phyloP scores from a whole-genome alignment of 2,888 invertebrate species.

The Brachypalpus laphriformis region DNA sequence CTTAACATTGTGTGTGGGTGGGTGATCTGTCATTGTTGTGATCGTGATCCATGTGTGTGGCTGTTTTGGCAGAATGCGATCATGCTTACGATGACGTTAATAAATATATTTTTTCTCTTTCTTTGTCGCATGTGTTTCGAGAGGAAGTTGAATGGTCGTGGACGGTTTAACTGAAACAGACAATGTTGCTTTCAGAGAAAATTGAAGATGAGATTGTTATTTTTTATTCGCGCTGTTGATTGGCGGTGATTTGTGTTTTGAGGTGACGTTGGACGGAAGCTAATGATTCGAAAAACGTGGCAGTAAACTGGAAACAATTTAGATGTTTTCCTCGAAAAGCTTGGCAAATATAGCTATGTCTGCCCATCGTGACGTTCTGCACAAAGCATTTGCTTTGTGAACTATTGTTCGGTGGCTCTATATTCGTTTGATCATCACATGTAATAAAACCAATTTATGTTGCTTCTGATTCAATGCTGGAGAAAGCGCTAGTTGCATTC shows the following conservation, averaged over 20 bases:
- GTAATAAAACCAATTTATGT: no score
- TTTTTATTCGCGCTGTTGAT: neutral
- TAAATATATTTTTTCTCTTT: neutral
- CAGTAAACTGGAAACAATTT: neutral
- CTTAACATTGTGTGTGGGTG: neutral
- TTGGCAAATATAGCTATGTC: neutral
- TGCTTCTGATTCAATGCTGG: no score
- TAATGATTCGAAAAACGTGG: neutral
- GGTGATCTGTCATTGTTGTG: conserved; percentile 3
- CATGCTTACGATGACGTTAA: conserved; percentile 10
- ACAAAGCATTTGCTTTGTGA: no score
- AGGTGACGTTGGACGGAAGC: neutral
- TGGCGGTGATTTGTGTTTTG: conserved; percentile 10
- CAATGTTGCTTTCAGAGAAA: neutral
- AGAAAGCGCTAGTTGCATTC: no score
- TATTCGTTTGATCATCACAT: no score
- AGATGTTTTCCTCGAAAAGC: neutral
- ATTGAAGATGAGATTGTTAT: neutral
- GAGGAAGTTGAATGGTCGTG: conserved; percentile 23
- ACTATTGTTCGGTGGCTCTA: no score
- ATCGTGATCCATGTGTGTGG: neutral
- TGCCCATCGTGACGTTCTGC: no score
- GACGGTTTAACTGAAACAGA: neutral
- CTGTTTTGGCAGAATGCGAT: neutral
- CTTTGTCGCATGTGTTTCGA: conserved; percentile 18